Base-by-base conservation (phyloP, 2,113 vertebrate species). In the Zeus faber region DNA sequence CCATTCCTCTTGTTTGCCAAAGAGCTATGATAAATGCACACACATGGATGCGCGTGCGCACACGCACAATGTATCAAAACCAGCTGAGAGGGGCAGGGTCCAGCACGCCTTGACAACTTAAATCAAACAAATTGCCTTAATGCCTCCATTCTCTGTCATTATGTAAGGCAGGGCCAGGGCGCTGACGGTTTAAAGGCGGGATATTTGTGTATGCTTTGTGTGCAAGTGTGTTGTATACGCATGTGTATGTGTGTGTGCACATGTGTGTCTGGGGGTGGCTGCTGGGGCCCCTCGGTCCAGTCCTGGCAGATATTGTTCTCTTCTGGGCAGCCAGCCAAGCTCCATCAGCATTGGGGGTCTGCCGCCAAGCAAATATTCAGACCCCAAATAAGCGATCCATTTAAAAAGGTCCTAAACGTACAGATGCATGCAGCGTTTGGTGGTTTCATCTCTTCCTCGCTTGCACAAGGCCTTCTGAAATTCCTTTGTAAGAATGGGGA, bases 281-380 rank as follows among this genome's bases (percentile, higher is more conserved):
- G 54, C 75, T 41, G 67, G 55, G 79, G 81, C 79, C 74, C 81
- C 85, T 85, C 77, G 52, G 68, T 77, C 81, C 70, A 22, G 0
- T 79, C 80, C 76, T 89, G 81, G 82, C 82, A 89, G 80, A 88
- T 78, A 79, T 47, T 75, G 70, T 80, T 70, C 65, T 78, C 56
- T 81, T 79, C 51, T 79, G 74, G 84, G 86, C 82, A 79, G 45
- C 6, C 33, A 69, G 84, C 78, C 86, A 89, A 83, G 72, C 17
- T 60, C 63, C 75, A 79, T 86, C 58, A 67, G 75, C 53, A 66
- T 70, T 72, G 76, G 68, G 67, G 31, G 64, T 68, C 77, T n/a
- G n/a, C 46, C 27, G 73, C 74, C 77, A 68, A 60, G 57, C 67
- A 72, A 72, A 7, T 53, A 76, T 49, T 54, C 61, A 26, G 16